A percentile compares a stretch with the other conserved stretches of the same genome.
phyloP scores from a whole-genome alignment of 2,797 vertebrate genomes.

The Mus caroli region DNA sequence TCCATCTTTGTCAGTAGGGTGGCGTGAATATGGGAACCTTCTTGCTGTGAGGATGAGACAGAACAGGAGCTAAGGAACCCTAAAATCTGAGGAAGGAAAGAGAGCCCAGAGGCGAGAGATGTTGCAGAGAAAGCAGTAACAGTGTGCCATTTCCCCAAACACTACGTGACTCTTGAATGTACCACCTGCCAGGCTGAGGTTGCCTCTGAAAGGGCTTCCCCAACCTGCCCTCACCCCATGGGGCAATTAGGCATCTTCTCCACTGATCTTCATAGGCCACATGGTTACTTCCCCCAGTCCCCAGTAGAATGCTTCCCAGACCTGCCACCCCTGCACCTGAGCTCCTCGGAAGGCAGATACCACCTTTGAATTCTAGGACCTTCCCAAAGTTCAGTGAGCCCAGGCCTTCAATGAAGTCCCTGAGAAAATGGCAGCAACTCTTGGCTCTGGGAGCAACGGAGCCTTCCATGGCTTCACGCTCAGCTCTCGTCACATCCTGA shows the following conservation, averaged over 20 bases:
- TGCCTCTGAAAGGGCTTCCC: neutral
- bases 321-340: neutral
- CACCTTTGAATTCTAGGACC: neutral
- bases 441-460: neutral
- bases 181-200: neutral
- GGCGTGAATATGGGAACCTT: neutral
- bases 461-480: neutral
- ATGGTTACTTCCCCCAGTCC: rapidly evolving
- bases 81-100: neutral
- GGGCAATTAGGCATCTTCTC: neutral
- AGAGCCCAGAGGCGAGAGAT: neutral
- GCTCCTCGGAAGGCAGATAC: neutral
- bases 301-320: neutral
- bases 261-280: neutral
- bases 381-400: neutral
- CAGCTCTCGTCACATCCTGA: neutral
- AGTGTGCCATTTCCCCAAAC: neutral
- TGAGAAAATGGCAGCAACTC: neutral
- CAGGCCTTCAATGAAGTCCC: neutral
- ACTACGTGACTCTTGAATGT: neutral
- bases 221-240: neutral
- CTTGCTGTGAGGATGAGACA: neutral
- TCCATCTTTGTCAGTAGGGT: neutral
- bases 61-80: neutral
- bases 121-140: neutral